Percentiles rank a stretch among this genome's conserved stretches.
Conservation (phyloP, 2,797 vertebrate genomes). For the Zalophus californianus region DNA sequence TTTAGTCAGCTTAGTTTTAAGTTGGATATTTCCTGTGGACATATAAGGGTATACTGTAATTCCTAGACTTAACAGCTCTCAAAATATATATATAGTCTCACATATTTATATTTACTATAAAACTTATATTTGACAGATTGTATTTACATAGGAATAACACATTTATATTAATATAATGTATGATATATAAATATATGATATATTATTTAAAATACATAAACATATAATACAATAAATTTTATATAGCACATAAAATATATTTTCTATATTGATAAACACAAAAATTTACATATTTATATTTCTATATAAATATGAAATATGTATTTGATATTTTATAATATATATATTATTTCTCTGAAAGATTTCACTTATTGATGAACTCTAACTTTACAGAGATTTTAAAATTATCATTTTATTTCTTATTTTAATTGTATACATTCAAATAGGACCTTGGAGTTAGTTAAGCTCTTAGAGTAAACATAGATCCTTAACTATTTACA, state of each 20-base stretch:
- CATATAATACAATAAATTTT: neutral
- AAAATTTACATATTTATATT: neutral
- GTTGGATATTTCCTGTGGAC: neutral
- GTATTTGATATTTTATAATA: neutral
- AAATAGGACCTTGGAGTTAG: neutral
- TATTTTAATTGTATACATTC: neutral
- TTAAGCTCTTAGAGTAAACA: neutral
- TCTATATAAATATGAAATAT: neutral
- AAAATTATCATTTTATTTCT: neutral
- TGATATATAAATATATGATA: neutral
- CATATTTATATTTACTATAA: neutral
- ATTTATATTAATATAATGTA: neutral
- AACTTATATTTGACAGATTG: neutral
- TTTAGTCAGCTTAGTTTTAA: neutral
- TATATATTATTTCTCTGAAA: neutral
- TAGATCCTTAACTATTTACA: neutral
- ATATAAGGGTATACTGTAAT: neutral
- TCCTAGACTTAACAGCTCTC: neutral
- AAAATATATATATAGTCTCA: neutral
- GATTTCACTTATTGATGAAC: neutral
- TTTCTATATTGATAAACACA: neutral
- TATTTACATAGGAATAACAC: neutral
- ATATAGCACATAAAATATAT: neutral
- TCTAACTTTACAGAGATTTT: neutral
- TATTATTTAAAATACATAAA: neutral